phyloP scores from a whole-genome alignment of 2,888 invertebrate species.

The Agonum fuliginosum region DNA sequence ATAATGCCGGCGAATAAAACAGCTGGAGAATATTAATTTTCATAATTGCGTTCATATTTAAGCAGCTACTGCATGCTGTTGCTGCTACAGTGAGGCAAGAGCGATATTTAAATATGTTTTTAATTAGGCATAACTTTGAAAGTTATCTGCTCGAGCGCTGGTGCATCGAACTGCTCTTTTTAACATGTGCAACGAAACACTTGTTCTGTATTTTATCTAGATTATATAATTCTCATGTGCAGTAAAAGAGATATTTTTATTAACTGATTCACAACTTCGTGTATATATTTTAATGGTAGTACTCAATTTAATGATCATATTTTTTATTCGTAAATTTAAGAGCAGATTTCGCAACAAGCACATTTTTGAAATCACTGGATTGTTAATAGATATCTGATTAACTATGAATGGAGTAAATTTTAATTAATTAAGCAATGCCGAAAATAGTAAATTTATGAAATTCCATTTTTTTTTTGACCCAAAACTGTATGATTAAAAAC shows the following conservation, averaged over 20 bases:
- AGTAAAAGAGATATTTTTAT: too few relatives aligned
- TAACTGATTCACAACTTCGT: too few relatives aligned
- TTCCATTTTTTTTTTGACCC: too few relatives aligned
- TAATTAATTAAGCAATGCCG: too few relatives aligned
- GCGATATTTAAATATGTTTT: conserved; percentile 41
- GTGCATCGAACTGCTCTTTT: background rate
- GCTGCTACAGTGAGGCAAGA: conserved; percentile 14
- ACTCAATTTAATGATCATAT: too few relatives aligned
- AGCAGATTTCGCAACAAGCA: too few relatives aligned
- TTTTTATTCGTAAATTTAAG: too few relatives aligned
- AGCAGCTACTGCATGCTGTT: conserved; percentile 14
- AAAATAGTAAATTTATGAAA: too few relatives aligned
- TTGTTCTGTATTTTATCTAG: conserved; percentile 1
- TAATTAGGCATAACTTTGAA: conserved; percentile 35
- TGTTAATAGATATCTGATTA: too few relatives aligned
- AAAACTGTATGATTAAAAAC: too few relatives aligned
- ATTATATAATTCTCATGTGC: conserved; percentile 23
- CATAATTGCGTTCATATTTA: conserved; percentile 39
- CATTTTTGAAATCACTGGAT: background rate
- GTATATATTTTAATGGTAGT: too few relatives aligned
- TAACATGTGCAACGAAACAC: background rate
- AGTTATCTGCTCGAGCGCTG: conserved; percentile 13
- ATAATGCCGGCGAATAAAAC: conserved; percentile 15
- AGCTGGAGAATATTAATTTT: conserved; percentile 21
- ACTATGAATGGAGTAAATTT: too few relatives aligned